These are phyloP conservation scores for Pachypeltis micranthus DNA, from an alignment of 1,140 invertebrate genomes.

Conservation along the genomic window DNA sequence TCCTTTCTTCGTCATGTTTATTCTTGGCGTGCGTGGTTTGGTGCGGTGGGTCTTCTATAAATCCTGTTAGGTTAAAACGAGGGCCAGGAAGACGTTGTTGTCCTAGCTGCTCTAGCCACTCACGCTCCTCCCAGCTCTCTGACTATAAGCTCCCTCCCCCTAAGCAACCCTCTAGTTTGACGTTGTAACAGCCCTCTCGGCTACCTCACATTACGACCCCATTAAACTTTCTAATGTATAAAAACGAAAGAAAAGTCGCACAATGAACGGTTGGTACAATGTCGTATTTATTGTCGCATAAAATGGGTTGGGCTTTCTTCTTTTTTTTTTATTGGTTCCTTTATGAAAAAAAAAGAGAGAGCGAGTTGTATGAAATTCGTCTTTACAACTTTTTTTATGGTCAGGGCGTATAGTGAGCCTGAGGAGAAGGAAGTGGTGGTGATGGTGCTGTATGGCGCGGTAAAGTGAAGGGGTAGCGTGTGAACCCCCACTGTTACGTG, in stretches of 20 bases:
- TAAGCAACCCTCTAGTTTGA: no score
- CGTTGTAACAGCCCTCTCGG: neutral
- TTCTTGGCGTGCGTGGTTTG: no score
- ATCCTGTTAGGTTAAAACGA: no score
- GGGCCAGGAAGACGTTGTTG: no score
- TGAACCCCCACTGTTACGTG: conserved; percentile 5
- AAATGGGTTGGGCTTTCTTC: neutral
- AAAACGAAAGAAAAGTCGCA: neutral
- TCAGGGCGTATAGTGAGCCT: neutral
- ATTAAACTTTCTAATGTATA: neutral
- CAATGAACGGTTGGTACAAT: neutral
- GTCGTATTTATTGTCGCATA: neutral
- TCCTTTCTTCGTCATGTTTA: no score
- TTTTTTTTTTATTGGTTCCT: neutral
- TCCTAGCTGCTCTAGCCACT: no score
- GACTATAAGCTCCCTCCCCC: no score
- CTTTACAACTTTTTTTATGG: conserved; percentile 8
- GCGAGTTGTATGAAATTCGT: conserved; percentile 2
- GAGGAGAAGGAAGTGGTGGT: no score
- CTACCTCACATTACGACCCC: neutral
- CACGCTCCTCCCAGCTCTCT: no score
- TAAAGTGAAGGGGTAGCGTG: neutral
- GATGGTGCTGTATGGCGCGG: no score
- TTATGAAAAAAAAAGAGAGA: neutral
- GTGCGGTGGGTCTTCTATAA: no score